Conservation (phyloP, 92 coral and sea anemone species). For the Nematostella vectensis region DNA sequence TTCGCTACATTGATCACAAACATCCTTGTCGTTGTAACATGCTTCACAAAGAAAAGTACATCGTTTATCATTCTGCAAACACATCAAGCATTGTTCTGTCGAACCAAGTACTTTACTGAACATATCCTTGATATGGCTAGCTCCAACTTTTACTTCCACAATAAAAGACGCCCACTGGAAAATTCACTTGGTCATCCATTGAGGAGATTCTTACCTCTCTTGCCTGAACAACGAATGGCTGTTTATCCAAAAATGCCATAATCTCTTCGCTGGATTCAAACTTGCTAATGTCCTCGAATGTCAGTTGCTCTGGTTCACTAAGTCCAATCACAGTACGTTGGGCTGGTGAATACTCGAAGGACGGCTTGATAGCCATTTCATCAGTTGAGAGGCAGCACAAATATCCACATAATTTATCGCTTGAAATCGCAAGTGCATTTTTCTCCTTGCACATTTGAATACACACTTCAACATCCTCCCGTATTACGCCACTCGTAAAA, state of each 20-base stretch:
- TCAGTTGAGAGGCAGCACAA: conserved; percentile 31
- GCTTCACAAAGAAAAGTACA: conserved; percentile 28
- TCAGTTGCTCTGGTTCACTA: conserved; percentile 22
- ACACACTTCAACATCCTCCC: conserved; percentile 31
- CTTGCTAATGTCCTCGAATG: conserved; percentile 12
- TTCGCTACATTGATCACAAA: conserved; percentile 7
- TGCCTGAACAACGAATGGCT: conserved; percentile 28
- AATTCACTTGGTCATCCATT: conserved; percentile 17
- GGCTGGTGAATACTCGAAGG: conserved; percentile 28
- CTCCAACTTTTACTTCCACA: conserved; percentile 36
- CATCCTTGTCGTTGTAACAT: conserved; percentile 14
- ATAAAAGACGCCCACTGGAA: conserved; percentile 29
- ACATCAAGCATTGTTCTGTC: conserved; percentile 18
- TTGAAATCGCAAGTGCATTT: conserved; percentile 12
- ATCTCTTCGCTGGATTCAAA: conserved; percentile 4
- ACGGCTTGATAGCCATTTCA: conserved; percentile 42
- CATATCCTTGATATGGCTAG: conserved; percentile 19
- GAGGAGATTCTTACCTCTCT: conserved; percentile 33
- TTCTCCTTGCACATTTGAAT: conserved; percentile 38
- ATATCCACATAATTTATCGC: conserved; percentile 21
- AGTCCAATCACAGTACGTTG: conserved; percentile 28
- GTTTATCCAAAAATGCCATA: conserved; percentile 11
- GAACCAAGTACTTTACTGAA: conserved; percentile 9
- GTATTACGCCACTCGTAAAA: conserved; percentile 20
- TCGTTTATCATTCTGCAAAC: conserved; percentile 14